Evolutionary conservation across 1,140 invertebrate species (phyloP), one percentile per base, ranked within the genome.

Genomic region (Papilio polyxenes): DNA sequence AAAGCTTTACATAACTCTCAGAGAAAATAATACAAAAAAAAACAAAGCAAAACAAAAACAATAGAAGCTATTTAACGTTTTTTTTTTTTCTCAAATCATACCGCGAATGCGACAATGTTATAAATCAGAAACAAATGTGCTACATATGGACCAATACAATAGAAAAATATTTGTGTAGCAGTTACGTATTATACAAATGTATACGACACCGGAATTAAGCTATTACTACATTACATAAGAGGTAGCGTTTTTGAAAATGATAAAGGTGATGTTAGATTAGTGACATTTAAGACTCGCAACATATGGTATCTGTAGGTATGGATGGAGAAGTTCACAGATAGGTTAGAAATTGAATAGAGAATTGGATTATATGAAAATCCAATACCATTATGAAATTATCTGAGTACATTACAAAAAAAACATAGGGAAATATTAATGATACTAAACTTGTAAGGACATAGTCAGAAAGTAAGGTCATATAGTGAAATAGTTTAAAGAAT

Each of bases 101-200:
- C 49, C 20, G 44, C 49, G 75, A 49, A 49, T 56, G 40, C 6
- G 75, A 77, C 53, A 77, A 77, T 49, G 75, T 77, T 77, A 77
- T 77, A 77, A 77, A 77, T 77, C 48, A 77, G 23, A 77, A 77
- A 23, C 31, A 72, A 4, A 37, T 72, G 49, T 49, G 20, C 49
- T 10, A 51, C 23, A 31, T 56, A 56, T 11, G 49, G 20, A 49
- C 40, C 72, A 74, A 40, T 75, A 75, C 75, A 75, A 75, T 75
- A 49, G n/a, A 77, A 77, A 77, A 77, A 77, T 77, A 77, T 77
- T 77, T 77, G 49, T 77, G 75, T 77, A 23, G 75, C 11, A 49
- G 75, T n/a, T 51, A 40, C 72, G 40, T 48, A 56, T 77, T 77
- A 77, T 37, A 53, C 75, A 53, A 77, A 56, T 77, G 49, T 49